phyloP scores from a whole-genome alignment of 2,113 vertebrate genomes.

The Chloropsis cyanopogon region DNA sequence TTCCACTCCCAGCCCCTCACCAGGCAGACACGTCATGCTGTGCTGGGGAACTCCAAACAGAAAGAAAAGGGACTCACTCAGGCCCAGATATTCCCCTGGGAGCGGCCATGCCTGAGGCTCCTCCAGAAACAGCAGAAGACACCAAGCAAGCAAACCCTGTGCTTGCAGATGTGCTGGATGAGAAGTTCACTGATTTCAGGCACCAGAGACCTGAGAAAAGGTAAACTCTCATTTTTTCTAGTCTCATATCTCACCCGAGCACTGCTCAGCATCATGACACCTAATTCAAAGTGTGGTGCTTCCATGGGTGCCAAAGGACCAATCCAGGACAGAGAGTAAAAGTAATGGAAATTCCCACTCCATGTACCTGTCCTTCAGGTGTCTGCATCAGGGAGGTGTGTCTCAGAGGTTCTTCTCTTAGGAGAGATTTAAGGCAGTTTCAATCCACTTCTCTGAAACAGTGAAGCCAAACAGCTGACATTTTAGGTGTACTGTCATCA shows the following conservation, averaged over 20 bases:
- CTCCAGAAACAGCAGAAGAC: not conserved
- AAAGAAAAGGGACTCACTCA: not conserved
- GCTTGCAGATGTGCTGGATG: not conserved
- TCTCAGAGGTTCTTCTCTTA: not conserved
- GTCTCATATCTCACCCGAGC: not conserved
- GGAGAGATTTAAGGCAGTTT: not conserved
- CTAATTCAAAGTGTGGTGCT: not conserved
- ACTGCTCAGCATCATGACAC: not conserved
- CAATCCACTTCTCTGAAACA: not conserved
- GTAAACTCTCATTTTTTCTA: accelerated
- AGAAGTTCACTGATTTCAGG: not conserved
- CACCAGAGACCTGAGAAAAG: not conserved
- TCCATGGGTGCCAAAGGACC: not conserved
- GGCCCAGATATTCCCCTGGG: too few relatives aligned
- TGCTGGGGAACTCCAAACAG: not conserved
- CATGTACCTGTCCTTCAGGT: not conserved
- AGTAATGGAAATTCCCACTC: accelerated
- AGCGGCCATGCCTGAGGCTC: accelerated
- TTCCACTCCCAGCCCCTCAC: accelerated
- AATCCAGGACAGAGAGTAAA: not conserved
- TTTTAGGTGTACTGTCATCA: not conserved
- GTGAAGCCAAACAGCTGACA: not conserved
- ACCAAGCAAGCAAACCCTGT: not conserved
- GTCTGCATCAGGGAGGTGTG: not conserved
- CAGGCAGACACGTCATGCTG: accelerated